Percentiles rank a stretch among this genome's conserved stretches.
Conservation (phyloP, 2,113 vertebrate species). For the Shinisaurus crocodilurus region DNA sequence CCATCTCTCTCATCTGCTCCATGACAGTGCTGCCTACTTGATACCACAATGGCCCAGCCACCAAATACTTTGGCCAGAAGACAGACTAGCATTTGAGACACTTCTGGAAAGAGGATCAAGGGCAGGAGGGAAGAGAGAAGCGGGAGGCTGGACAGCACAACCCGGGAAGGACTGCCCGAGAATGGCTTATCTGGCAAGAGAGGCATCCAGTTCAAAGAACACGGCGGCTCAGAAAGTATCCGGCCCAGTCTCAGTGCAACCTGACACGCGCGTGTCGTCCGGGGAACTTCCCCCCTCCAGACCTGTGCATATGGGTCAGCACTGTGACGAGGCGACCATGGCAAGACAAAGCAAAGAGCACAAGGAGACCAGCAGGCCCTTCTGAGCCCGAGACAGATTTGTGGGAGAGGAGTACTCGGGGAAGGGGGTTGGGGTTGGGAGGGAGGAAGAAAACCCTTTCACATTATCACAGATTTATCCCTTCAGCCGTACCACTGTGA, state of each 20-base stretch:
- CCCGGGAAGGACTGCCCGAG: constrained; percentile 41
- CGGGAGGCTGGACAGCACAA: constrained; percentile 28
- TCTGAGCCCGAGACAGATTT: background rate
- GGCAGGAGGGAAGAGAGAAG: background rate
- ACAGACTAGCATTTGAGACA: background rate
- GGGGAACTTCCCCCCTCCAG: background rate
- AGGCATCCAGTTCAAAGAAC: constrained; percentile 78
- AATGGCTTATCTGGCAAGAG: constrained; percentile 81
- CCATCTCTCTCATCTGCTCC: too few species aligned
- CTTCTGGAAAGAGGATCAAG: background rate
- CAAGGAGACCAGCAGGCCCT: background rate
- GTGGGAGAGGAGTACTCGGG: background rate
- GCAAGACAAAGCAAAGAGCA: constrained; percentile 49
- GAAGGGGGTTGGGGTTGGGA: constrained; percentile 3
- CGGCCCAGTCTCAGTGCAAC: constrained; percentile 63
- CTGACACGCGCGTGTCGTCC: background rate
- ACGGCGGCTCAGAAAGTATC: constrained; percentile 77
- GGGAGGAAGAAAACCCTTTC: constrained; percentile 63
- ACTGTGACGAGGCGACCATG: background rate
- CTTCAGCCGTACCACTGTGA: constrained; percentile 66
- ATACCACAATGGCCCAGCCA: background rate
- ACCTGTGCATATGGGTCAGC: background rate
- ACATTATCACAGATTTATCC: constrained; percentile 64
- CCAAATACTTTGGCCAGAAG: background rate
- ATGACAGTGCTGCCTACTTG: constrained; percentile 28